phyloP scores from a whole-genome alignment of 1,140 invertebrate species.

The Aphaenogaster ashmeadi region DNA sequence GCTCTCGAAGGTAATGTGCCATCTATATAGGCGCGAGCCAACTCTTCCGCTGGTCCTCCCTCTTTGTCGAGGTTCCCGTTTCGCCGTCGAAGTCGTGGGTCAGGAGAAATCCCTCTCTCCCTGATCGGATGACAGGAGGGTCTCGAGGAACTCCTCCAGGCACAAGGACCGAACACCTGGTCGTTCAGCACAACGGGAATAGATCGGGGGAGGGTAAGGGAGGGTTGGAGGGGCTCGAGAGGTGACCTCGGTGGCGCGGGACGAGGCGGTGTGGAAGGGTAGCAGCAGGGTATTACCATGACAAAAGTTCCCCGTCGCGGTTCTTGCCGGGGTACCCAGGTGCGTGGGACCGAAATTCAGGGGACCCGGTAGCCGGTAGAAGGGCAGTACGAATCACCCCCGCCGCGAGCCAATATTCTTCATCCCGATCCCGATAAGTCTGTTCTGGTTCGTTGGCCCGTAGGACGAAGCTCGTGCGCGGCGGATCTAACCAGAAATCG shows the following conservation, averaged over 20 bases:
- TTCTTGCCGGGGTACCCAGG: slow-evolving; percentile 80
- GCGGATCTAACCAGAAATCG: neutral
- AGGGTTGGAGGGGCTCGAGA: slow-evolving; percentile 57
- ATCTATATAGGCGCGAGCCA: slow-evolving; percentile 71
- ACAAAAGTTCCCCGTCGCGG: slow-evolving; percentile 80
- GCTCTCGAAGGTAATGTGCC: slow-evolving; percentile 37
- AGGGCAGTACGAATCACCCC: slow-evolving; percentile 84
- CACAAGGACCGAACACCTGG: slow-evolving; percentile 81
- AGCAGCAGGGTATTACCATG: slow-evolving; percentile 80
- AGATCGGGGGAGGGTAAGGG: slow-evolving; percentile 50
- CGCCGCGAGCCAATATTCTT: slow-evolving; percentile 74
- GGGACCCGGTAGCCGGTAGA: slow-evolving; percentile 80
- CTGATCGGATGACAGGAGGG: slow-evolving; percentile 78
- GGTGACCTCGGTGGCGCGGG: slow-evolving; percentile 41
- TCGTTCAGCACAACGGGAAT: slow-evolving; percentile 71
- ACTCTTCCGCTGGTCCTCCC: slow-evolving; percentile 40
- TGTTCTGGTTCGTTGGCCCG: slow-evolving; percentile 44
- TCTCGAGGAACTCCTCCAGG: slow-evolving; percentile 77
- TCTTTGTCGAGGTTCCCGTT: slow-evolving; percentile 69
- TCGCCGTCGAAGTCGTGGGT: slow-evolving; percentile 69
- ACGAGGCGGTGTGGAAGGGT: slow-evolving; percentile 63
- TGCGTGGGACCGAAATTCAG: slow-evolving; percentile 84
- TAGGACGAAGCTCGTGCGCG: slow-evolving; percentile 19
- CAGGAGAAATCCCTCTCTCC: slow-evolving; percentile 72
- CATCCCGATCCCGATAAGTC: slow-evolving; percentile 65